phyloP scores from a whole-genome alignment of 2,797 vertebrate genomes.

The Coreius guichenoti region DNA sequence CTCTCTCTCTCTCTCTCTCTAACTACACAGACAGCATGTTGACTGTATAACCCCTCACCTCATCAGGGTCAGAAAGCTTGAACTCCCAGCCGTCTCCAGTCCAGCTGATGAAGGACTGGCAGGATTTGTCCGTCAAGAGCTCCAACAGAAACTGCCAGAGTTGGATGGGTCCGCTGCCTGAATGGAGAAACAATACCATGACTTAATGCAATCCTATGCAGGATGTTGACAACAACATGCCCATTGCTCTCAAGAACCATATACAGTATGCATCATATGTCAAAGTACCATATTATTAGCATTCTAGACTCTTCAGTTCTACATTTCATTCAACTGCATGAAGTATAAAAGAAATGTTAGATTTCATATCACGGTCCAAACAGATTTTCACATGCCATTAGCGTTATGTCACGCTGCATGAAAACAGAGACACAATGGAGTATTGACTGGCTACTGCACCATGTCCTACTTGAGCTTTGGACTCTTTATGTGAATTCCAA shows the following conservation, averaged over 20 bases:
- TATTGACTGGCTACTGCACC: slow-evolving; percentile 42
- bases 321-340: not conserved
- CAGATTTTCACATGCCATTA: slow-evolving; percentile 12
- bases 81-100: slow-evolving; percentile 99
- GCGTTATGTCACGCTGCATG: not conserved
- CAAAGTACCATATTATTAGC: not conserved
- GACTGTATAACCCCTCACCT: slow-evolving; percentile 82
- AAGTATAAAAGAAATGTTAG: not conserved
- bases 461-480: slow-evolving; percentile 58
- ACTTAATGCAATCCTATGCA: not conserved
- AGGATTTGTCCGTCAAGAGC: slow-evolving; percentile 98
- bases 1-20: too few relatives aligned
- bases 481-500: slow-evolving; percentile 73
- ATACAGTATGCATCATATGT: not conserved
- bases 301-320: not conserved
- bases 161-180: slow-evolving; percentile 98
- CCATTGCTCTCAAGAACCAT: not conserved
- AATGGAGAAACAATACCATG: not conserved
- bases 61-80: slow-evolving; percentile 98
- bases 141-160: slow-evolving; percentile 99
- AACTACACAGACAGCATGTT: slow-evolving; percentile 19
- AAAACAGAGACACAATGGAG: slow-evolving; percentile 52
- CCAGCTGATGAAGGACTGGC: slow-evolving; percentile 99
- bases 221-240: not conserved
- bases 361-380: not conserved